Percentiles rank a stretch among this genome's conserved stretches.
These are phyloP conservation scores for Lithophane semibrunnea DNA, from an alignment of 2,888 invertebrate genomes.

Conservation along the genomic window DNA sequence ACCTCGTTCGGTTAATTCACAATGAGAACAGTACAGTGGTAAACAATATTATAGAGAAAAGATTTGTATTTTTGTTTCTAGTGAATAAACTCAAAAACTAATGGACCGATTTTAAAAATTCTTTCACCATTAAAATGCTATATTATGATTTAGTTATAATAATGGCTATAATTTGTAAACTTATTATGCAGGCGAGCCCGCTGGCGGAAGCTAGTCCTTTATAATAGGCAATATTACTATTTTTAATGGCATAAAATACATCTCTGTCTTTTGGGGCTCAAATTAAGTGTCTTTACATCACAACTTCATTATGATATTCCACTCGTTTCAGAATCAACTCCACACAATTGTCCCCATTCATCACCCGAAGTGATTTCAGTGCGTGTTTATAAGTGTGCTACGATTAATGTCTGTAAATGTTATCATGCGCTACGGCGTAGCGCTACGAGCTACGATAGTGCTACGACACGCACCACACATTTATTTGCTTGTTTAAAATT, in stretches of 20 bases:
- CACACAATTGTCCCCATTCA: slow-evolving; percentile 38
- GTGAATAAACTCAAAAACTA: no score
- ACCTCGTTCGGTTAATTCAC: background rate
- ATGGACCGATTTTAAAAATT: no score
- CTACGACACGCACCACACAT: slow-evolving; percentile 61
- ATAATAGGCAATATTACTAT: background rate
- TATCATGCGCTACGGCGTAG: slow-evolving; percentile 61
- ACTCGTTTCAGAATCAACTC: slow-evolving; percentile 21
- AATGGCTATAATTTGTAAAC: no score
- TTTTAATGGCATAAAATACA: background rate
- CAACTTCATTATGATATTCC: background rate
- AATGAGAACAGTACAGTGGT: background rate
- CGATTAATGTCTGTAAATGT: slow-evolving; percentile 58
- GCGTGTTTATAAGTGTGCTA: slow-evolving; percentile 65
- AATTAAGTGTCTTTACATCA: background rate
- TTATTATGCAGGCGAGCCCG: no score
- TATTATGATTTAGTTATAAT: no score
- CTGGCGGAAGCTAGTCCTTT: background rate
- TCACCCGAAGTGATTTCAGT: slow-evolving; percentile 54
- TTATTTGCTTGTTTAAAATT: slow-evolving; percentile 53
- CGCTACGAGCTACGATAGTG: slow-evolving; percentile 61
- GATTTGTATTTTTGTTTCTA: no score
- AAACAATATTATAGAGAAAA: no score
- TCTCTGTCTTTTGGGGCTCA: background rate
- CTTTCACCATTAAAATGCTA: no score